Evolutionary conservation across 2,888 invertebrate species (phyloP).

Genomic region (Eilema caniola): DNA sequence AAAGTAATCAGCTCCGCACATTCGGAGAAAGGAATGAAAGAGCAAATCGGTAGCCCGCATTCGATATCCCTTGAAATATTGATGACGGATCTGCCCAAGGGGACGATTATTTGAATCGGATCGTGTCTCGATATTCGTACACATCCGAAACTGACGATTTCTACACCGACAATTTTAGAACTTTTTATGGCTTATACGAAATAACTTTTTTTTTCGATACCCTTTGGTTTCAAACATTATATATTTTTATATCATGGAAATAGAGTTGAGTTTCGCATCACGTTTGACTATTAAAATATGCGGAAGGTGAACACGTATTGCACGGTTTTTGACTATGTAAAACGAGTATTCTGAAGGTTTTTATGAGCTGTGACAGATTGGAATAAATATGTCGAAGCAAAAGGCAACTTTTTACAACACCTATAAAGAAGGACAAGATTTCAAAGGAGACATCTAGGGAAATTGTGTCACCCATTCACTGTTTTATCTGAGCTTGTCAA

Average conservation of each 20-base stretch:
- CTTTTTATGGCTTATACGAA: conserved; percentile 63
- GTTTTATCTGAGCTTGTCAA: conserved; percentile 4
- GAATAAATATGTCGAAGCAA: conserved; percentile 61
- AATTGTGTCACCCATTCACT: conserved; percentile 14
- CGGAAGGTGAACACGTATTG: conserved; percentile 45
- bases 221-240: conserved; percentile 39
- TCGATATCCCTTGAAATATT: conserved; percentile 72
- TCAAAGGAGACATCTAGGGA: conserved; percentile 34
- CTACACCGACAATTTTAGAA: conserved; percentile 66
- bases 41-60: conserved; percentile 66
- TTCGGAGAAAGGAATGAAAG: conserved; percentile 60
- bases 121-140: conserved; percentile 65
- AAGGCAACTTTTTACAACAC: conserved; percentile 40
- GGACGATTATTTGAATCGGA: conserved; percentile 70
- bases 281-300: conserved; percentile 40
- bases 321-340: conserved; percentile 63
- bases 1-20: conserved; percentile 65
- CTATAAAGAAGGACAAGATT: conserved; percentile 43
- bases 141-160: conserved; percentile 58
- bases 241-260: conserved; percentile 34
- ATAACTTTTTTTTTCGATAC: conserved; percentile 46
- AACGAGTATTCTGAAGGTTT: conserved; percentile 61
- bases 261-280: conserved; percentile 51
- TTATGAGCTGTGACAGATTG: conserved; percentile 66
- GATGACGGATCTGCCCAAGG: conserved; percentile 73